Base-by-base conservation (phyloP, 2,888 invertebrate species). In the Yponomeuta cagnagella region DNA sequence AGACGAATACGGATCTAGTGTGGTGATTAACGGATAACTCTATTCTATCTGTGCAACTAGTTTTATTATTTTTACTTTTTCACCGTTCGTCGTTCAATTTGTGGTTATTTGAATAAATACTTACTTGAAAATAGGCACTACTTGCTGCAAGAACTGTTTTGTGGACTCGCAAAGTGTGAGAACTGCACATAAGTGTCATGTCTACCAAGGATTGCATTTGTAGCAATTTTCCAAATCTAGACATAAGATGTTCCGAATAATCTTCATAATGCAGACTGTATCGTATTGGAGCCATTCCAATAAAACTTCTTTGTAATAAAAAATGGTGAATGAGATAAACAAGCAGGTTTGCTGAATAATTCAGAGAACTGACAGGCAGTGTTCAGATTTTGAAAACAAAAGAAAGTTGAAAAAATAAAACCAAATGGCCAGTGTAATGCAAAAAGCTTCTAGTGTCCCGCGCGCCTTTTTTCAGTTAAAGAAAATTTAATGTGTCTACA, bases 151-250 rank as follows among this genome's bases (percentile, higher is more conserved):
- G 89, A 73, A 96, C 95, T 73, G 95, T 94, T 87, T 95, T 95
- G 80, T 96, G 96, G 68, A 95, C 95, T 81, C 95, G 94, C 76
- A 96, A 92, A 76, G 95, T 95, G 80, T 95, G 95, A 69, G 95
- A 95, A 78, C 95, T 95, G 81, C 96, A 96, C 92, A 95, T 94
- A 68, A 96, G 93, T 70, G 95, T 95, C 84, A 96, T 94, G 82
- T 96, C 96, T 65, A 96, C 96, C 74, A 96, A 90, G 72, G 94
- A 94, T 82, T 96, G 95, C 82, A 94, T 94, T 87, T 95, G 95
- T 80, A 96, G 91, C 65, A 96, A 88, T 79, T 94, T 94, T 74
- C 95, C 95, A 80, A 96, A 94, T 79, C 94, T 93, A 70, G 94
- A 94, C 82, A 95, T 93, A 76, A 95, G 89, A 81, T 95, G 94